Evolutionary conservation across 2,888 invertebrate genomes (phyloP).

Genomic region (Pomacea canaliculata): DNA sequence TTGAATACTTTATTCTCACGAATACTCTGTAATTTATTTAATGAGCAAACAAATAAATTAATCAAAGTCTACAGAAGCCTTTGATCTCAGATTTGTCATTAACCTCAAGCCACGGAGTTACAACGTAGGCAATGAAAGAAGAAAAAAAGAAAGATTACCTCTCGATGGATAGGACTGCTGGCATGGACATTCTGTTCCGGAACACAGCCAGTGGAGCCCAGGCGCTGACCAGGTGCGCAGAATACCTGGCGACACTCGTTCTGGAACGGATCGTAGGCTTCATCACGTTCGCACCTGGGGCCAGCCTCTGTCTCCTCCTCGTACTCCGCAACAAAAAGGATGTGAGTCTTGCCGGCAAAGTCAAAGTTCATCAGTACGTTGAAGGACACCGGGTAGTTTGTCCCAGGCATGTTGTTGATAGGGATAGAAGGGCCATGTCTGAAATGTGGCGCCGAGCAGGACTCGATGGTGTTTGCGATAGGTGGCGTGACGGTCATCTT

Average conservation of each 20-base stretch:
- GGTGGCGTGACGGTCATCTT: conserved; percentile 20
- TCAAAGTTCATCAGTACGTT: conserved; percentile 63
- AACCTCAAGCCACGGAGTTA: no score
- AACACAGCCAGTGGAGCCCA: conserved; percentile 5
- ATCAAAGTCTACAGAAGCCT: no score
- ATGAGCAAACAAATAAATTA: no score
- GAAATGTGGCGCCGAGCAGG: not conserved
- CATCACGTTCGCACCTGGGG: conserved; percentile 33
- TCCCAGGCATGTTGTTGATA: not conserved
- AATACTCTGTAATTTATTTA: no score
- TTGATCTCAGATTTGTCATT: no score
- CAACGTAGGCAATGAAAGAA: not conserved
- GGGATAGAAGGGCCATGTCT: not conserved
- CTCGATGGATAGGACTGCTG: not conserved
- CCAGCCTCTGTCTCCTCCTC: not conserved
- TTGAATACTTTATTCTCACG: no score
- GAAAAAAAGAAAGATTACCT: not conserved
- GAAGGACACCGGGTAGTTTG: conserved; percentile 48
- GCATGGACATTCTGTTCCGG: no score
- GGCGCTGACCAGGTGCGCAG: conserved; percentile 11
- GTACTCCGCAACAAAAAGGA: conserved; percentile 48
- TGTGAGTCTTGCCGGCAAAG: conserved; percentile 59
- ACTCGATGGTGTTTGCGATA: conserved; percentile 15
- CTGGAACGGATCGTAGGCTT: conserved; percentile 45
- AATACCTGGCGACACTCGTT: conserved; percentile 18